These are phyloP conservation scores for Pedicia rivosa DNA, from an alignment of 2,888 invertebrate species.

Conservation along the genomic window DNA sequence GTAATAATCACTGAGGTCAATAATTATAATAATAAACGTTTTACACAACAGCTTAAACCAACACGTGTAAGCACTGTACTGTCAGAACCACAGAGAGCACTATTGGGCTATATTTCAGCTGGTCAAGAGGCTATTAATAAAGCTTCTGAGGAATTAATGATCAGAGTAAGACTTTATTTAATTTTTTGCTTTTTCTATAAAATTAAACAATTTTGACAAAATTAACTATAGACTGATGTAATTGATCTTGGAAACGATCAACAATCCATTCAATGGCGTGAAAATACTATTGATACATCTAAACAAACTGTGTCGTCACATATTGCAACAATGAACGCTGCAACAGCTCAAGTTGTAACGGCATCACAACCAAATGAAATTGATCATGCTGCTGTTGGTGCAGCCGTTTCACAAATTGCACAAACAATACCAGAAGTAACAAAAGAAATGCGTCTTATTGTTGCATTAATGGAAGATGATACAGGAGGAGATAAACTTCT, in stretches of 20 bases:
- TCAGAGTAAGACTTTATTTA: slow-evolving; percentile 20
- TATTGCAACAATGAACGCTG: slow-evolving; percentile 98
- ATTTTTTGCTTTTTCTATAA: slow-evolving; percentile 19
- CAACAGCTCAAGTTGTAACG: slow-evolving; percentile 93
- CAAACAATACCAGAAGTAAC: slow-evolving; percentile 94
- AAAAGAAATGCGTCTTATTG: slow-evolving; percentile 61
- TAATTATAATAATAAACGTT: neutral
- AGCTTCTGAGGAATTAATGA: slow-evolving; percentile 63
- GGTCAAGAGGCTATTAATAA: slow-evolving; percentile 78
- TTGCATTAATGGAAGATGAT: slow-evolving; percentile 83
- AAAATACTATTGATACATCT: slow-evolving; percentile 83
- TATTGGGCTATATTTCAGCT: slow-evolving; percentile 77
- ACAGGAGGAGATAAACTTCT: slow-evolving; percentile 70
- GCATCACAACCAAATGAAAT: slow-evolving; percentile 82
- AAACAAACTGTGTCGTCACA: slow-evolving; percentile 94
- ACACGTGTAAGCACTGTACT: slow-evolving; percentile 72
- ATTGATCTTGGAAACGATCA: slow-evolving; percentile 71
- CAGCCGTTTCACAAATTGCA: slow-evolving; percentile 94
- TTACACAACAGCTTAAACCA: slow-evolving; percentile 49
- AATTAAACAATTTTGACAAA: slow-evolving; percentile 6
- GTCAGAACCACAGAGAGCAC: slow-evolving; percentile 83
- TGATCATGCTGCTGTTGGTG: slow-evolving; percentile 90
- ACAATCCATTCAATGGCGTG: slow-evolving; percentile 84
- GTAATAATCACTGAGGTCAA: slow-evolving; percentile 1
- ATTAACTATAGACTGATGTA: slow-evolving; percentile 28